Conservation (phyloP, 2,888 invertebrate species). For the Agrotis ipsilon region DNA sequence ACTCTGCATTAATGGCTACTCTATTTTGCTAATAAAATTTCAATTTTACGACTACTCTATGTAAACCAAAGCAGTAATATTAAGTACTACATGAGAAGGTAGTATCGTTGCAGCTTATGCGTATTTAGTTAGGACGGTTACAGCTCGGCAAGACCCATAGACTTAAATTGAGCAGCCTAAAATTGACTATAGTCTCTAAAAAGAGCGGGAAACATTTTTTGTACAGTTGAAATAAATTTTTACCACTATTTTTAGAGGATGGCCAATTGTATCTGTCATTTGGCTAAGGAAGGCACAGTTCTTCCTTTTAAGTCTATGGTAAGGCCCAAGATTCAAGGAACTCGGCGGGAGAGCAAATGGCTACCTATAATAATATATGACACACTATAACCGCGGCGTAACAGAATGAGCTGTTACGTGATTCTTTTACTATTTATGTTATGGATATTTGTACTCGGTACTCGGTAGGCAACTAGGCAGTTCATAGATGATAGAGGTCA, state of each 20-base stretch:
- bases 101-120: constrained; percentile 13
- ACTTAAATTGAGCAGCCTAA: too few species aligned
- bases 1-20: constrained; percentile 43
- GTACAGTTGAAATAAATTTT: too few species aligned
- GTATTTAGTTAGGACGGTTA: constrained; percentile 25
- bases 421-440: constrained; percentile 47
- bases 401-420: constrained; percentile 54
- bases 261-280: too few species aligned
- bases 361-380: constrained; percentile 75
- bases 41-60: constrained; percentile 47
- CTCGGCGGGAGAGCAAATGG: constrained; percentile 76
- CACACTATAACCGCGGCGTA: constrained; percentile 33
- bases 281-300: too few species aligned
- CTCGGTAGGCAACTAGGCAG: constrained; percentile 23
- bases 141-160: constrained; percentile 19
- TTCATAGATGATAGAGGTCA: constrained; percentile 36
- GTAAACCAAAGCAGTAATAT: constrained; percentile 40
- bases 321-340: constrained; percentile 53
- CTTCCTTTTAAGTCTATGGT: constrained; percentile 1
- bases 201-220: too few species aligned
- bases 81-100: constrained; percentile 14
- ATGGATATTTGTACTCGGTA: constrained; percentile 34
- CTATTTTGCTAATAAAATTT: constrained; percentile 56
- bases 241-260: too few species aligned
- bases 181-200: too few species aligned